Evolutionary conservation across 2,797 vertebrate species (phyloP).

Genomic region (Sebastes itinus): DNA sequence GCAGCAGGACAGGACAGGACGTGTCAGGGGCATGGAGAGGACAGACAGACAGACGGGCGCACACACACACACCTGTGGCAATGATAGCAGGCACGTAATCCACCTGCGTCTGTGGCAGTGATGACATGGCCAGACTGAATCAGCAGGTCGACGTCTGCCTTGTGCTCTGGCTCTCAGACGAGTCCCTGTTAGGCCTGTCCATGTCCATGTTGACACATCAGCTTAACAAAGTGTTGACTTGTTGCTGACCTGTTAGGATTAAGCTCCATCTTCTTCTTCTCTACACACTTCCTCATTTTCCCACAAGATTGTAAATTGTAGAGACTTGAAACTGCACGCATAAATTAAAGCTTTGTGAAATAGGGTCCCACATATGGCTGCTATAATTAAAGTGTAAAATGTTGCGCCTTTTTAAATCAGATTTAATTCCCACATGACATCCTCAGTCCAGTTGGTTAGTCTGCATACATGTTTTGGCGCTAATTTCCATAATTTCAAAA

Average conservation of each 20-base stretch:
- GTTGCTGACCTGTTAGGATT: constrained; percentile 4
- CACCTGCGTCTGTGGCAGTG: constrained; percentile 22
- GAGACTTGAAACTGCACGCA: not conserved
- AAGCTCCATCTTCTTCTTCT: not conserved
- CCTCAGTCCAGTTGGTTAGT: not conserved
- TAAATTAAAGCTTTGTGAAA: not conserved
- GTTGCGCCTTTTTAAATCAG: not conserved
- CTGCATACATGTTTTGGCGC: not conserved
- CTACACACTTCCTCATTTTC: not conserved
- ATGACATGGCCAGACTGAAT: constrained; percentile 46
- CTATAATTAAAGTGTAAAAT: not conserved
- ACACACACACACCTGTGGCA: constrained; percentile 32
- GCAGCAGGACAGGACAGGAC: constrained; percentile 56
- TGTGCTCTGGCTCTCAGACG: constrained; percentile 5
- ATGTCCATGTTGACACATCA: constrained; percentile 37
- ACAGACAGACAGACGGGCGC: not conserved
- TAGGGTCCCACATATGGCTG: not conserved
- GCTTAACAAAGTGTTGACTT: constrained; percentile 36
- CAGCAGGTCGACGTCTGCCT: constrained; percentile 36
- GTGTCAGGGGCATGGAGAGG: constrained; percentile 37
- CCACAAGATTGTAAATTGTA: not conserved
- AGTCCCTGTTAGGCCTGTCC: constrained; percentile 5
- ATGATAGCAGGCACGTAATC: constrained; percentile 29
- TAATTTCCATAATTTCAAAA: not conserved
- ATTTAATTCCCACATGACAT: not conserved